Base-by-base conservation (phyloP, 2,888 invertebrate genomes). In the Plagodis dolabraria region DNA sequence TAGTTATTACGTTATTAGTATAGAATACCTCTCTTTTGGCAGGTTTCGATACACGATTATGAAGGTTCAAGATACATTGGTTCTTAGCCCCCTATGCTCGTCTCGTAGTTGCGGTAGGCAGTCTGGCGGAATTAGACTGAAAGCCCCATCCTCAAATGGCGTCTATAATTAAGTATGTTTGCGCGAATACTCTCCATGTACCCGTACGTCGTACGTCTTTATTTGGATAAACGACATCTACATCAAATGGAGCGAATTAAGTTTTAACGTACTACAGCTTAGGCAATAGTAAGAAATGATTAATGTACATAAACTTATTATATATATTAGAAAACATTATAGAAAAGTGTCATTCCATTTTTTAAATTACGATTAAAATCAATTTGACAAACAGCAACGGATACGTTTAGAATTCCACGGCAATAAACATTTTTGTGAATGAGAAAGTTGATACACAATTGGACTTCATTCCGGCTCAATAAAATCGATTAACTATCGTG, bases 101-200 rank as follows among this genome's bases (percentile, higher is more conserved):
- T 6, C 42, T 33, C 51, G 43, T 51, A 50, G 40, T 38, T 57
- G 33, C 50, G 36, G 43, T 33, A 57, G 44, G 43, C 53, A 53
- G 55, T 22, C 53, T 49, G 47, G 47, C 55, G 42, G 42, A 45
- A 59, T 63, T 56, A 59, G 51, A 57, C 53, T 51, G 60, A 63
- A 55, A 63, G 54, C 54, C 38, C 74, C 75, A 78, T 79, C 75
- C 76, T 73, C 78, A 76, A 79, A 83, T 79, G 77, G 76, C 76
- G 72, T 83, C 80, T 80, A 78, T 84, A 85, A 85, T 85, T 83
- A 85, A 83, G 76, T 75, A 78, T 79, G 78, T 80, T 72, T 71
- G 70, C 71, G 71, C 71, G 71, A 74, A 74, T 69, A 68, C 57
- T 65, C 69, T 57, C 72, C 55, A 36, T 36, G 7, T 53, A 57